Percentiles rank a stretch among this genome's conserved stretches.
Evolutionary conservation across 2,797 vertebrate species (phyloP).

Genomic region (Pangasius larnaudii): DNA sequence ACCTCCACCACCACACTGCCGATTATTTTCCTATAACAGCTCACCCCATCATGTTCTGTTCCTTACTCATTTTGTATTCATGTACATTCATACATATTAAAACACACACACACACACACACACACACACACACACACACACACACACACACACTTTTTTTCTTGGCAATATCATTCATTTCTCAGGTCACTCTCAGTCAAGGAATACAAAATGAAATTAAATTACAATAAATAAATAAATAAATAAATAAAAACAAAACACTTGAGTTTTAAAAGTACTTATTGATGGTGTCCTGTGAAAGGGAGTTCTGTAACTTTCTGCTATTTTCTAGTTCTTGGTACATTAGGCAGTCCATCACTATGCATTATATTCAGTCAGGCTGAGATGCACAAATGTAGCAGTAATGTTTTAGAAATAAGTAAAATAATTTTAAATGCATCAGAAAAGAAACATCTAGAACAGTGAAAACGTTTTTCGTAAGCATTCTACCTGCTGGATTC

Average conservation of each 20-base stretch:
- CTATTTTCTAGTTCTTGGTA: slow-evolving; percentile 38
- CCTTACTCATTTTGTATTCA: background rate
- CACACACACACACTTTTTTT: no score
- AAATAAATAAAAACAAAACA: background rate
- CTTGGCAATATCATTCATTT: background rate
- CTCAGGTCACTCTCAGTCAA: background rate
- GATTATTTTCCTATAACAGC: background rate
- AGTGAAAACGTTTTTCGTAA: background rate
- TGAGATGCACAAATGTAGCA: slow-evolving; percentile 8
- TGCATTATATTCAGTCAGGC: slow-evolving; percentile 11
- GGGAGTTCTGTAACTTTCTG: background rate
- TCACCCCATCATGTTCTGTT: background rate
- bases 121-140: no score
- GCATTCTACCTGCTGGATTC: slow-evolving; percentile 1
- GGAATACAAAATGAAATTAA: background rate
- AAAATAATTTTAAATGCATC: slow-evolving; percentile 15
- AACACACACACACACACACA: no score
- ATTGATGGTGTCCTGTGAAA: slow-evolving; percentile 9
- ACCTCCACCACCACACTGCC: background rate
- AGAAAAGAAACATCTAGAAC: slow-evolving; percentile 3
- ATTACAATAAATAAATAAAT: background rate
- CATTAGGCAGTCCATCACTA: slow-evolving; percentile 34
- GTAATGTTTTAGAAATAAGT: slow-evolving; percentile 18
- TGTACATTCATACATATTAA: background rate
- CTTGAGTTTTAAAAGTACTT: slow-evolving; percentile 1